Conservation (phyloP, 2,113 vertebrate genomes). For the Nanorana parkeri region DNA sequence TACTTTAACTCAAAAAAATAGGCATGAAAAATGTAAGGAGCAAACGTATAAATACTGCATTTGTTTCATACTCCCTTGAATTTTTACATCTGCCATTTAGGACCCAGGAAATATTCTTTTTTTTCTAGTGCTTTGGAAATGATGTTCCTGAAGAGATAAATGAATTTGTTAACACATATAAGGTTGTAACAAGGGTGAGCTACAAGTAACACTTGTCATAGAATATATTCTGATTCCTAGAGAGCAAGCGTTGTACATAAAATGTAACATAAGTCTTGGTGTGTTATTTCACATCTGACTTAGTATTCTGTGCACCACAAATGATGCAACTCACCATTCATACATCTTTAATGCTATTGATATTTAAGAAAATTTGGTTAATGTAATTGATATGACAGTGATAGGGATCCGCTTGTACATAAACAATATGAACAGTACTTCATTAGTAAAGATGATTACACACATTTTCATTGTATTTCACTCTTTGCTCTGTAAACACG, state of each 20-base stretch:
- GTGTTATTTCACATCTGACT: constrained; percentile 30
- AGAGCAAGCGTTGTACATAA: constrained; percentile 43
- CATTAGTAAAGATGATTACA: constrained; percentile 9
- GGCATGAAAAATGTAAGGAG: background rate
- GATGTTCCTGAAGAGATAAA: constrained; percentile 41
- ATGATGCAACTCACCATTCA: constrained; percentile 22
- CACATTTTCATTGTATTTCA: background rate
- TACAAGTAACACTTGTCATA: constrained; percentile 48
- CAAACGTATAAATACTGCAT: constrained; percentile 14
- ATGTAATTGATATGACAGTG: background rate
- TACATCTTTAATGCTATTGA: constrained; percentile 16
- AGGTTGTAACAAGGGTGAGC: constrained; percentile 50
- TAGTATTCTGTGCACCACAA: background rate
- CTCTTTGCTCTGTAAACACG: background rate
- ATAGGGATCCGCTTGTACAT: constrained; percentile 15
- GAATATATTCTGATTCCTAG: constrained; percentile 35
- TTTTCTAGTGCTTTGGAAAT: constrained; percentile 37
- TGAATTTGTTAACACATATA: constrained; percentile 34
- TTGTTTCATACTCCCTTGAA: constrained; percentile 50
- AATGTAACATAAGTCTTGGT: constrained; percentile 36
- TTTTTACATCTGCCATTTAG: constrained; percentile 43
- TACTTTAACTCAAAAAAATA: background rate
- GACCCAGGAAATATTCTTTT: constrained; percentile 26
- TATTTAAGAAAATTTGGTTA: constrained; percentile 5
- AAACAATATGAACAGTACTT: constrained; percentile 17